A percentile compares a stretch with the other conserved stretches of the same genome.
Conservation (phyloP, 1,140 invertebrate genomes). For the Rhyzopertha dominica region DNA sequence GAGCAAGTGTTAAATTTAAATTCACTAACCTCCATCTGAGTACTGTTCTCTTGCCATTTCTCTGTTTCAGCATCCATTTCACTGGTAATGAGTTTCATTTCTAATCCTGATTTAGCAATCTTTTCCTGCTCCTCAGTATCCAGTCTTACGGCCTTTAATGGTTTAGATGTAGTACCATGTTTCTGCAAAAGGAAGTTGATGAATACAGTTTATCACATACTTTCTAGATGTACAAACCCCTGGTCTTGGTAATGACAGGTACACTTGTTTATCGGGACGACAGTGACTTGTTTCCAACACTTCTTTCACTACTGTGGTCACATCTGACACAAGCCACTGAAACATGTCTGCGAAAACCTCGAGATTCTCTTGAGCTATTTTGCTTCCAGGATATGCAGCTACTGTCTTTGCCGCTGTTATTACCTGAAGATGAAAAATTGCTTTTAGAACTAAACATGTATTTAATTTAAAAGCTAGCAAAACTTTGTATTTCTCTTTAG, state of each 20-base stretch:
- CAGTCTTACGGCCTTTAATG: conserved; percentile 83
- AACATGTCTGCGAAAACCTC: conserved; percentile 98
- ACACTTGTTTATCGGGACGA: conserved; percentile 81
- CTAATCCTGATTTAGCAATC: conserved; percentile 92
- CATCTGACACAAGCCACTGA: conserved; percentile 87
- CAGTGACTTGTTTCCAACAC: conserved; percentile 78
- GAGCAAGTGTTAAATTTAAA: too few species aligned
- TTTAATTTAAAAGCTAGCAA: too few species aligned
- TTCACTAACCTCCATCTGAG: conserved; percentile 46
- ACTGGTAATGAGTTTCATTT: conserved; percentile 95
- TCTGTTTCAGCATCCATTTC: conserved; percentile 97
- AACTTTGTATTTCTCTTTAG: too few species aligned
- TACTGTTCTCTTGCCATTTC: conserved; percentile 80
- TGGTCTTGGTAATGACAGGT: conserved; percentile 89
- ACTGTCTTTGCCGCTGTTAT: conserved; percentile 89
- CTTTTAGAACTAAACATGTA: too few species aligned
- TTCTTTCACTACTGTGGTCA: conserved; percentile 80
- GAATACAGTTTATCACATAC: too few species aligned
- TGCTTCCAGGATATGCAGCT: conserved; percentile 85
- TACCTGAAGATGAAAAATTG: conserved; percentile 47
- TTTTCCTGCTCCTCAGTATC: conserved; percentile 96
- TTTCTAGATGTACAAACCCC: conserved; percentile 60
- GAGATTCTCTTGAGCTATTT: conserved; percentile 95
- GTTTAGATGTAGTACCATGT: conserved; percentile 93
- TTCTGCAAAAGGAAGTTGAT: conserved; percentile 82